Conservation (phyloP, 2,797 vertebrate genomes). For the Craterocephalus amniculus region DNA sequence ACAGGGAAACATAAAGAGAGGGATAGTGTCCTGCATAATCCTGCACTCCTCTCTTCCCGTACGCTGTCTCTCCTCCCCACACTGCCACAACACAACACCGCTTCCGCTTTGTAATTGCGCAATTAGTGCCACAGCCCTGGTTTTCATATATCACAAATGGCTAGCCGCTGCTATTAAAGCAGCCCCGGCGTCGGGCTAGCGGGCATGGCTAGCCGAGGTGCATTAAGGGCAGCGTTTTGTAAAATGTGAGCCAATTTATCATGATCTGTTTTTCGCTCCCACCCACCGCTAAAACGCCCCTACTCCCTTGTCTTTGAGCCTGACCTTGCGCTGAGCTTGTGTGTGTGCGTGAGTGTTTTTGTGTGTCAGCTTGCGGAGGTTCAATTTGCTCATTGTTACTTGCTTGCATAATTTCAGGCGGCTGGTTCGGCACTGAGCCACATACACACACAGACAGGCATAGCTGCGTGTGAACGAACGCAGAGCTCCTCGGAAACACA, state of each 20-base stretch:
- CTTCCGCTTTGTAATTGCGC: conserved; percentile 98
- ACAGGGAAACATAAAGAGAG: conserved; percentile 32
- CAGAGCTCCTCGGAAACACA: conserved; percentile 53
- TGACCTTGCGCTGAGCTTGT: conserved; percentile 89
- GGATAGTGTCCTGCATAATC: conserved; percentile 46
- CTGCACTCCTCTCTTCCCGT: conserved; percentile 59
- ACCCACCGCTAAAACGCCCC: conserved; percentile 86
- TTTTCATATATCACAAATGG: conserved; percentile 97
- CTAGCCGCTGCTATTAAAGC: conserved; percentile 81
- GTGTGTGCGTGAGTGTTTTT: conserved; percentile 69
- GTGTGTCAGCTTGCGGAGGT: conserved; percentile 81
- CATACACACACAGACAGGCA: conserved; percentile 54
- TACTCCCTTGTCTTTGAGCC: conserved; percentile 88
- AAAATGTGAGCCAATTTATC: conserved; percentile 97
- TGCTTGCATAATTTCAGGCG: conserved; percentile 91
- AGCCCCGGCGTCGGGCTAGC: conserved; percentile 72
- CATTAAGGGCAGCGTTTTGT: conserved; percentile 95
- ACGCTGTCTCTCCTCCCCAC: conserved; percentile 83
- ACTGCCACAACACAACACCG: conserved; percentile 87
- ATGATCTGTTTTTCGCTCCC: conserved; percentile 92
- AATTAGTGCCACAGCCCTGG: conserved; percentile 94
- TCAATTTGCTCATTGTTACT: conserved; percentile 95
- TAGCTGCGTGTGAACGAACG: too few species aligned
- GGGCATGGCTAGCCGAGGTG: conserved; percentile 84
- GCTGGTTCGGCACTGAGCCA: conserved; percentile 78